These are phyloP conservation scores for Cygnus olor DNA, from an alignment of 2,797 vertebrate genomes.

Conservation along the genomic window DNA sequence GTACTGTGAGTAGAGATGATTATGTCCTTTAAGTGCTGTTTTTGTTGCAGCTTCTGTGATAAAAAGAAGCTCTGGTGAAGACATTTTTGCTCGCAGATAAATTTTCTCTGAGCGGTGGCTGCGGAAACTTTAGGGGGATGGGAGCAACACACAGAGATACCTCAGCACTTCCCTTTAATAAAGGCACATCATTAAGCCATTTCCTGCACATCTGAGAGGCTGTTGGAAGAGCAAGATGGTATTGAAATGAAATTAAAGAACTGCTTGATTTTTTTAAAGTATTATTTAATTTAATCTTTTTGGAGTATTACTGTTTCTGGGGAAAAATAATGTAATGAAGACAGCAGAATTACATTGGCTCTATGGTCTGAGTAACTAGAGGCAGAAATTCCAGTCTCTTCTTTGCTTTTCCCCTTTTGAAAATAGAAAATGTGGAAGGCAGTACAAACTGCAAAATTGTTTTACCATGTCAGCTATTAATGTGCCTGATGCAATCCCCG, in stretches of 20 bases:
- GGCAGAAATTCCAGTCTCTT: constrained; percentile 20
- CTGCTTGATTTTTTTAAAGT: constrained; percentile 29
- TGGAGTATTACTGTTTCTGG: constrained; percentile 48
- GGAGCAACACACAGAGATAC: neutral
- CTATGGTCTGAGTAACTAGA: constrained; percentile 43
- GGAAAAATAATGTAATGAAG: constrained; percentile 68
- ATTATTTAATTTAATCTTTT: constrained; percentile 72
- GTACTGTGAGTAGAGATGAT: constrained; percentile 41
- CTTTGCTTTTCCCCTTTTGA: constrained; percentile 20
- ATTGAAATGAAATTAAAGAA: constrained; percentile 72
- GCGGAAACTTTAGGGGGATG: constrained; percentile 20
- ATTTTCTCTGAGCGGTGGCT: neutral
- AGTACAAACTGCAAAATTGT: neutral
- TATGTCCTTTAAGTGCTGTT: constrained; percentile 54
- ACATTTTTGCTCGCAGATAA: neutral
- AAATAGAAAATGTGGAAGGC: neutral
- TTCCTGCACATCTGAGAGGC: constrained; percentile 60
- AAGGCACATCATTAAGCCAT: constrained; percentile 48
- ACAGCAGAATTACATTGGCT: constrained; percentile 46
- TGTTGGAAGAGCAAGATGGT: constrained; percentile 44
- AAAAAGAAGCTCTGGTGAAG: constrained; percentile 37
- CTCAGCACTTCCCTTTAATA: constrained; percentile 37
- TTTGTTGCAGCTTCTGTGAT: constrained; percentile 48
- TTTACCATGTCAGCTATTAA: neutral
- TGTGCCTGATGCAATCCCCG: neutral